Conservation (phyloP, 2,888 invertebrate species). For the Carcina quercana region DNA sequence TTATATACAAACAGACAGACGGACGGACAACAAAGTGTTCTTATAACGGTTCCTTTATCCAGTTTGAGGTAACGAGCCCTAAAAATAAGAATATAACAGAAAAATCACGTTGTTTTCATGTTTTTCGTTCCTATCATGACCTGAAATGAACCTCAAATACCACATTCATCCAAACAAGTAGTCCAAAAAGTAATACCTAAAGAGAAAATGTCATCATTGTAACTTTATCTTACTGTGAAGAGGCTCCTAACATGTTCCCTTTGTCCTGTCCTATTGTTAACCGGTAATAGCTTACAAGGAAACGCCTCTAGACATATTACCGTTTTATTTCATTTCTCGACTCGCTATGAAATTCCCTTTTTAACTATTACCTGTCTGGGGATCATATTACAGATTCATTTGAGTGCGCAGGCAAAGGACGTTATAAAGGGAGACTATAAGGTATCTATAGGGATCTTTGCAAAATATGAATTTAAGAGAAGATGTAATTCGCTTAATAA, state of each 20-base stretch:
- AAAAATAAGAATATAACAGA: no score
- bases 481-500: constrained; percentile 2
- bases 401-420: no score
- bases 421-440: no score
- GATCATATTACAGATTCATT: constrained; percentile 40
- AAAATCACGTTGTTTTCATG: not conserved
- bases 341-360: constrained; percentile 52
- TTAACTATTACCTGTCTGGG: constrained; percentile 41
- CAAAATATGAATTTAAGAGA: not conserved
- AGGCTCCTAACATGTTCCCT: constrained; percentile 52
- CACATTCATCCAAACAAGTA: no score
- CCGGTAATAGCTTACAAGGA: constrained; percentile 47
- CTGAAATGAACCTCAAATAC: no score
- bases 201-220: constrained; percentile 33
- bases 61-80: no score
- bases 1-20: no score
- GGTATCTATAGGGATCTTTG: not conserved
- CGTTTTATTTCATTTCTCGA: constrained; percentile 60
- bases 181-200: no score
- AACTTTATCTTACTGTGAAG: constrained; percentile 48
- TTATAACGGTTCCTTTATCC: no score
- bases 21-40: no score
- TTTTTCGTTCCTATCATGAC: no score
- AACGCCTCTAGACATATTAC: constrained; percentile 56
- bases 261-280: constrained; percentile 58